A percentile compares a stretch with the other conserved stretches of the same genome.
Evolutionary conservation across 2,797 vertebrate species (phyloP).

Genomic region (Selene dorsalis): DNA sequence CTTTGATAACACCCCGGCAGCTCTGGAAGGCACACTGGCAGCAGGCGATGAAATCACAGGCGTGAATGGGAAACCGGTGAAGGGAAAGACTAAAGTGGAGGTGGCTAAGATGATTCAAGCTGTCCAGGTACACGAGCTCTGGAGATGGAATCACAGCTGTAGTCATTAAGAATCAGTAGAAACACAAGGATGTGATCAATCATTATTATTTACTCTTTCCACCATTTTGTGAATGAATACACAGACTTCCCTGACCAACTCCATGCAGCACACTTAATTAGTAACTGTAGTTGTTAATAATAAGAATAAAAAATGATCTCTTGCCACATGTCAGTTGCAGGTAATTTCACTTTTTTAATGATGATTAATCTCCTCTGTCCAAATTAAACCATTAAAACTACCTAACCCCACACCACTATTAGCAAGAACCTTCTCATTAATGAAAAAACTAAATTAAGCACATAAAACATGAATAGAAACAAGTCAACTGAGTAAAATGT

Average conservation of each 20-base stretch:
- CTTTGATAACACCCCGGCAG: slow-evolving; percentile 97
- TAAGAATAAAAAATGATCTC: neutral
- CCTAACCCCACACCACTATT: neutral
- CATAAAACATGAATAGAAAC: neutral
- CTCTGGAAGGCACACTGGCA: slow-evolving; percentile 92
- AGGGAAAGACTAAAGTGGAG: slow-evolving; percentile 98
- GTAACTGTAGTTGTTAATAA: neutral
- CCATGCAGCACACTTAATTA: neutral
- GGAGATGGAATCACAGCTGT: neutral
- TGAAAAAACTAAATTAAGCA: neutral
- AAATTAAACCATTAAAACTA: neutral
- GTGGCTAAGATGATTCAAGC: slow-evolving; percentile 99
- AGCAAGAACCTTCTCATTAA: neutral
- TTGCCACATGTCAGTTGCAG: neutral
- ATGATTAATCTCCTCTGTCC: neutral
- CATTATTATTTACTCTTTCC: neutral
- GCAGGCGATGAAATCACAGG: slow-evolving; percentile 98
- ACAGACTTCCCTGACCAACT: neutral
- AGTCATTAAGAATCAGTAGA: neutral
- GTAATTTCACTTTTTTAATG: neutral
- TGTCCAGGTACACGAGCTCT: slow-evolving; percentile 88
- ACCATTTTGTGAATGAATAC: neutral
- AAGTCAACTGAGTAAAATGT: neutral
- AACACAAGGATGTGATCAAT: neutral
- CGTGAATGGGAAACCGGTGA: slow-evolving; percentile 95